Conservation (phyloP, 2,797 vertebrate genomes). For the Lepidocolaptes lacrymiger region DNA sequence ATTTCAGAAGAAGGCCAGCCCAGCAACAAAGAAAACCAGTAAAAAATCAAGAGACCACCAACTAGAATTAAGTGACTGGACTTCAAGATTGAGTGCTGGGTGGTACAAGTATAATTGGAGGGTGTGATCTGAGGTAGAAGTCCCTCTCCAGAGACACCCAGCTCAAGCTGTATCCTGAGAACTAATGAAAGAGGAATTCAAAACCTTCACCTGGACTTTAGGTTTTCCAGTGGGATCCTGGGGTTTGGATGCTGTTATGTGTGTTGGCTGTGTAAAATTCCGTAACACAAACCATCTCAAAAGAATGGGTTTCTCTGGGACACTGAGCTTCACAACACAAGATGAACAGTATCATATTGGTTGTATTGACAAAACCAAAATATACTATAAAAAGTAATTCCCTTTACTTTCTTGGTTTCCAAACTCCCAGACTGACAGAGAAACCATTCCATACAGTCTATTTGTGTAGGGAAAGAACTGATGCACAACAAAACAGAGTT, state of each 20-base stretch:
- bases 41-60: not conserved
- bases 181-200: not conserved
- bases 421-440: not conserved
- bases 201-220: not conserved
- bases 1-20: not conserved
- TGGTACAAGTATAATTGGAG: not conserved
- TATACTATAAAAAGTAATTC: not conserved
- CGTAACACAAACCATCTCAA: not conserved
- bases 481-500: not conserved
- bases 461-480: not conserved
- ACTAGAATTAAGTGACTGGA: not conserved
- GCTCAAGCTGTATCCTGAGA: not conserved
- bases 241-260: not conserved
- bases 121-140: accelerated
- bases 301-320: not conserved
- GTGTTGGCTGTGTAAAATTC: not conserved
- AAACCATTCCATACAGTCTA: not conserved
- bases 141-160: not conserved
- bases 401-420: not conserved
- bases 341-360: not conserved
- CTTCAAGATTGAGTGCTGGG: not conserved
- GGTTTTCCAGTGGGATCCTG: not conserved
- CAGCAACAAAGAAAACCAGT: not conserved
- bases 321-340: not conserved
- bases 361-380: not conserved